Evolutionary conservation across 2,888 invertebrate species (phyloP), one percentile per base, ranked within the genome.

Genomic region (Drosophila incognita): DNA sequence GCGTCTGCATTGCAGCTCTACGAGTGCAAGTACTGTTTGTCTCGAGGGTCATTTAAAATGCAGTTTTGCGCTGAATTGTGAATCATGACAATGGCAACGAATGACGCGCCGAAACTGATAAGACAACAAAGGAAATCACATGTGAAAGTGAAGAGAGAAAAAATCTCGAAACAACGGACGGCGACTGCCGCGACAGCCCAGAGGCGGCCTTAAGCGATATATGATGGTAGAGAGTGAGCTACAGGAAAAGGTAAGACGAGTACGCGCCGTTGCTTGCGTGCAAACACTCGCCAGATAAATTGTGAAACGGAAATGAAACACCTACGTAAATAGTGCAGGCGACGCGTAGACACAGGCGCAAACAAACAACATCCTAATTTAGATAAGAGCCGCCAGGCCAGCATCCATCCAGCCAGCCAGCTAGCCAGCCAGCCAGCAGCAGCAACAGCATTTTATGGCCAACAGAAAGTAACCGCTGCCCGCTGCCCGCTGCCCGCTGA

Each of bases 281-380:
- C 82, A 85, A 88, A 81, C 86, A 84, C 67, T 83, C 72, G 85
- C 58, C 79, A 83, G 89, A 86, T 86, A 87, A 81, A 88, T 81
- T 86, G 81, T 90, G 83, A 82, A 90, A 85, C 90, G 91, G 91
- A 91, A 91, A 91, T 90, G 91, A 90, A 90, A 90, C 91, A 92
- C 91, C 92, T 91, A 92, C 85, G 86, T 83, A 91, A 91, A 92
- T 81, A 91, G 74, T 81, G 79, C 69, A 83, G 79, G 77, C 87
- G 89, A 79, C 82, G 81, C 79, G 85, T 70, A 85, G 89, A 85
- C 90, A 87, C 90, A 78, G 88, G 85, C 88, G 78, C 89, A 85
- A 87, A 87, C 88, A 86, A 86, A 84, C 90, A 87, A 89, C 90
- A 88, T 88, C 85, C 83, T 83, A 90, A 90, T 90, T 87, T 83